A percentile compares a stretch with the other conserved stretches of the same genome.
Conservation (phyloP, 1,140 invertebrate species). For the Chironomus striatipennis region DNA sequence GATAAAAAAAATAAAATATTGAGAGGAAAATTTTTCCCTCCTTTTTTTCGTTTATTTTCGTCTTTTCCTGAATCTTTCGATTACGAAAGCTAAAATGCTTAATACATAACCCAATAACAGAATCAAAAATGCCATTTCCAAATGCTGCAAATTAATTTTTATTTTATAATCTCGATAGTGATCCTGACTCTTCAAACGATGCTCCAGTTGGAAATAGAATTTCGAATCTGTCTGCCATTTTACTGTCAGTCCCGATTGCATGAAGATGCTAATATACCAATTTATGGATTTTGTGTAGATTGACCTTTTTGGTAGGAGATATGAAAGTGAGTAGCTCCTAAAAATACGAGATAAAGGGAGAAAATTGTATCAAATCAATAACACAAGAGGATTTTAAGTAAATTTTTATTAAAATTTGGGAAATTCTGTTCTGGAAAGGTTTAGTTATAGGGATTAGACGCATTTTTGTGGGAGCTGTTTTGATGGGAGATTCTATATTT, state of each 20-base stretch:
- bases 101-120: background rate
- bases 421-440: no score
- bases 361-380: background rate
- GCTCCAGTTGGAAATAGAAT: background rate
- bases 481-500: no score
- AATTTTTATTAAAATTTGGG: no score
- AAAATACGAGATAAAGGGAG: background rate
- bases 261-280: conserved; percentile 13
- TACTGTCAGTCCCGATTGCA: conserved; percentile 12
- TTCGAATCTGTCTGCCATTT: background rate
- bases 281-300: conserved; percentile 13
- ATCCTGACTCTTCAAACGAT: background rate
- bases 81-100: background rate
- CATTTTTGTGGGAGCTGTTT: no score
- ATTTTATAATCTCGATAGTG: background rate
- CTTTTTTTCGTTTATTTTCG: background rate
- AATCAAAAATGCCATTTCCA: conserved; percentile 15
- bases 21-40: no score
- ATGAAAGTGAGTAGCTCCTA: background rate
- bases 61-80: background rate
- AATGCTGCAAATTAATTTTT: conserved; percentile 14
- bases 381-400: no score
- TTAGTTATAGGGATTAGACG: no score
- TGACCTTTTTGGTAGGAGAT: conserved; percentile 11
- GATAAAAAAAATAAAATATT: no score